Conservation (phyloP, 1,140 invertebrate species). For the Papilio polyxenes region DNA sequence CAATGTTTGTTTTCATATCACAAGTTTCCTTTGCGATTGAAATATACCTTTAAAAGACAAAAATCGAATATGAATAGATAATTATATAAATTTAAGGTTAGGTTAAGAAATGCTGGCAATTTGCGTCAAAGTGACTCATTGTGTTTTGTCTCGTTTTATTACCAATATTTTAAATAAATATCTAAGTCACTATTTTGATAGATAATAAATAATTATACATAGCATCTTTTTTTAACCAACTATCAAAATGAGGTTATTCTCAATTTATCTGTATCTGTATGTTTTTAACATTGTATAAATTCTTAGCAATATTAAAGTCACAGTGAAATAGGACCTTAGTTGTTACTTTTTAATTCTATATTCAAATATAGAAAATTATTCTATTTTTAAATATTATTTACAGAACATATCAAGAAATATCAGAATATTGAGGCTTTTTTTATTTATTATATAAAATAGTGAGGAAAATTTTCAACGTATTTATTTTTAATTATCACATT, state of each 20-base stretch:
- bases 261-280: no score
- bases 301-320: constrained; percentile 11
- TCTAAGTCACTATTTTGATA: constrained; percentile 33
- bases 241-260: no score
- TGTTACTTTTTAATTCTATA: not conserved
- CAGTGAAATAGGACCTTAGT: not conserved
- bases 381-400: not conserved
- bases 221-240: not conserved
- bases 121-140: not conserved
- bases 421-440: not conserved
- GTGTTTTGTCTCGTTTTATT: not conserved
- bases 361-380: not conserved
- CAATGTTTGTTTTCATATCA: not conserved
- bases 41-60: constrained; percentile 1
- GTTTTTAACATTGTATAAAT: not conserved
- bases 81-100: not conserved
- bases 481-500: no score
- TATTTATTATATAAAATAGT: not conserved
- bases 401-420: not conserved
- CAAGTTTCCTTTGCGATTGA: not conserved
- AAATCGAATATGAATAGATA: constrained; percentile 15
- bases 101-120: not conserved
- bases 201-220: constrained; percentile 2
- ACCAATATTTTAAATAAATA: constrained; percentile 27
- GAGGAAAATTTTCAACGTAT: not conserved